These are phyloP conservation scores for Gryllus longicercus DNA, from an alignment of 2,888 invertebrate species.

Conservation along the genomic window DNA sequence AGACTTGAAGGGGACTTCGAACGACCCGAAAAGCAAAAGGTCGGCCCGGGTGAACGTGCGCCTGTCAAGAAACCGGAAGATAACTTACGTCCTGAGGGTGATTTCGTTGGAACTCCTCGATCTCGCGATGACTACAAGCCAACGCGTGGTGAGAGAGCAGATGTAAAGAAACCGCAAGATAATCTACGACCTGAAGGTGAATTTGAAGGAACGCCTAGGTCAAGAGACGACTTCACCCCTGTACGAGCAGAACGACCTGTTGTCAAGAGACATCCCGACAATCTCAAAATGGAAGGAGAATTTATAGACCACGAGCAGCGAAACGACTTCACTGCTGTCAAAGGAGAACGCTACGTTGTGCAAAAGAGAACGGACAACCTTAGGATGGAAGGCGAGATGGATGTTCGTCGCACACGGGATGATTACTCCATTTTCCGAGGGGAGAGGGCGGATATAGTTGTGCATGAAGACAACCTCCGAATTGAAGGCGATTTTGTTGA, in stretches of 20 bases:
- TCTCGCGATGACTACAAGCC: conserved; percentile 33
- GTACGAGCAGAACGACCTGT: conserved; percentile 40
- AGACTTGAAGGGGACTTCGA: conserved; percentile 39
- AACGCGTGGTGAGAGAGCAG: conserved; percentile 40
- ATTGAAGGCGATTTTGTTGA: conserved; percentile 52
- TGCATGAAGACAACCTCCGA: conserved; percentile 54
- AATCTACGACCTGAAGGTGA: conserved; percentile 55
- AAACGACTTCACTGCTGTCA: conserved; percentile 49
- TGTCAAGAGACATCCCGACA: conserved; percentile 58
- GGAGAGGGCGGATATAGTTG: conserved; percentile 48
- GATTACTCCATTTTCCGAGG: conserved; percentile 44
- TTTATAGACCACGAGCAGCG: conserved; percentile 52
- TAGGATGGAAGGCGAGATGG: conserved; percentile 53
- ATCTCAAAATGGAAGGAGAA: conserved; percentile 57
- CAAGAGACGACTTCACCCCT: conserved; percentile 43
- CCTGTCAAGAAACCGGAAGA: conserved; percentile 43
- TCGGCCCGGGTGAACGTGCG: conserved; percentile 27
- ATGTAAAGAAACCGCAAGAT: conserved; percentile 50
- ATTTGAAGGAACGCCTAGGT: conserved; percentile 46
- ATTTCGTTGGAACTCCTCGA: conserved; percentile 42
- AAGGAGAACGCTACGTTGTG: conserved; percentile 38
- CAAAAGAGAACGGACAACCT: conserved; percentile 45
- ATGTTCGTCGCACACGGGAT: conserved; percentile 34
- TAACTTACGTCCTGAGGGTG: conserved; percentile 40
- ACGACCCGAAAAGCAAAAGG: conserved; percentile 34